These are phyloP conservation scores for Elmis aenea DNA, from an alignment of 2,888 invertebrate species.

Conservation along the genomic window DNA sequence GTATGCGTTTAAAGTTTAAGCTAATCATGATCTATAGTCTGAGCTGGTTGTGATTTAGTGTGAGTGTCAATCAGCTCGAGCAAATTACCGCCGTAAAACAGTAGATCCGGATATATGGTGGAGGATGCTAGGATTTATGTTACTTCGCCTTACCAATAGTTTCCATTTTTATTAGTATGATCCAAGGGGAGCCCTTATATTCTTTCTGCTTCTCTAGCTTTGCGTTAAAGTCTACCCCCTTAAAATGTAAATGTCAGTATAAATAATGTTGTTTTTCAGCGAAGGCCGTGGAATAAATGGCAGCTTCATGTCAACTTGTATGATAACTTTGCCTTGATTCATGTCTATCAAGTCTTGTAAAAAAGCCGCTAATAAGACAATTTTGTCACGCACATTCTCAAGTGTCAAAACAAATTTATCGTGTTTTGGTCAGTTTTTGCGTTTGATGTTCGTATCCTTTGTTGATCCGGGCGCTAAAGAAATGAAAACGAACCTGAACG, in stretches of 20 bases:
- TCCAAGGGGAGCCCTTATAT: no score
- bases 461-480: constrained; percentile 5
- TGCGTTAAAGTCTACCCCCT: constrained; percentile 9
- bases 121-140: constrained; percentile 10
- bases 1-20: no score
- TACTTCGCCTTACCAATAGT: constrained; percentile 13
- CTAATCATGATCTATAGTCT: constrained; percentile 9
- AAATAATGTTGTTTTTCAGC: constrained; percentile 12
- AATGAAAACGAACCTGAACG: no score
- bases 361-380: not conserved
- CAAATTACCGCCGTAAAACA: constrained; percentile 10
- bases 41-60: constrained; percentile 7
- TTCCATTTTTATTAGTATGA: constrained; percentile 13
- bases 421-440: constrained; percentile 7
- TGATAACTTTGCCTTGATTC: no score
- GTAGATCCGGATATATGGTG: constrained; percentile 5
- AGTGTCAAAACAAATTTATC: constrained; percentile 11
- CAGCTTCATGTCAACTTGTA: not conserved
- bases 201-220: constrained; percentile 6
- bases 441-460: constrained; percentile 4
- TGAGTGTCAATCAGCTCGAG: constrained; percentile 9
- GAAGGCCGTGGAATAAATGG: constrained; percentile 4
- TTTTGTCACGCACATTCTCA: constrained; percentile 3
- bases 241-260: constrained; percentile 16
- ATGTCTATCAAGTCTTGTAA: no score